phyloP scores from a whole-genome alignment of 2,888 invertebrate genomes.

The Tridacna gigas region DNA sequence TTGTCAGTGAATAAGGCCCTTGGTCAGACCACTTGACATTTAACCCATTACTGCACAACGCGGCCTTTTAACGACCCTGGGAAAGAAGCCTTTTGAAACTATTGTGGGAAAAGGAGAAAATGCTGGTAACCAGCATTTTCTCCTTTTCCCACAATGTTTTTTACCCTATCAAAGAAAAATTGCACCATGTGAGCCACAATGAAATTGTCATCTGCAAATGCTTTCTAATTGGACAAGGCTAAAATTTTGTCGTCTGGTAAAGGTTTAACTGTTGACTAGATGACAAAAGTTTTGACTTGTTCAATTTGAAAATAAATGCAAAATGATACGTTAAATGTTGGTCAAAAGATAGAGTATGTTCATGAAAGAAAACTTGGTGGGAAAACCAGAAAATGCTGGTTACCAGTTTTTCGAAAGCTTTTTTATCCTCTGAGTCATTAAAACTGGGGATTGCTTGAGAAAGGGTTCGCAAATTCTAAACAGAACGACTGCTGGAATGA shows the following conservation, averaged over 20 bases:
- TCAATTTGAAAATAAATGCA: neutral
- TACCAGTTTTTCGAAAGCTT: no score
- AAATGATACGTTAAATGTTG: no score
- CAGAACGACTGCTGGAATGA: no score
- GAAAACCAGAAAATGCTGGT: no score
- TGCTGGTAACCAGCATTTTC: conserved; percentile 1
- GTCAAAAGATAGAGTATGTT: no score
- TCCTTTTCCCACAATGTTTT: conserved; percentile 1
- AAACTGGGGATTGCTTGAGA: no score
- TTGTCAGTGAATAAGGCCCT: no score
- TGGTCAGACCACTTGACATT: no score
- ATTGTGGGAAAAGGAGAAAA: neutral
- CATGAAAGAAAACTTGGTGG: no score
- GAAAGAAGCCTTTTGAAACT: neutral
- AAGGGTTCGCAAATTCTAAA: no score
- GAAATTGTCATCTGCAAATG: neutral
- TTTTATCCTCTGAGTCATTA: no score
- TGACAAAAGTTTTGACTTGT: neutral
- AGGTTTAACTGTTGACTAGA: neutral
- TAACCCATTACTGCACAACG: neutral
- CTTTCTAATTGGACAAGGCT: neutral
- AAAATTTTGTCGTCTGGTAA: neutral
- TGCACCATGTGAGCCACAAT: no score
- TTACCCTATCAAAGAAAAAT: neutral
- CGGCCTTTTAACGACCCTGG: neutral